phyloP scores from a whole-genome alignment of 2,888 invertebrate genomes.

The Octodonta nipae region DNA sequence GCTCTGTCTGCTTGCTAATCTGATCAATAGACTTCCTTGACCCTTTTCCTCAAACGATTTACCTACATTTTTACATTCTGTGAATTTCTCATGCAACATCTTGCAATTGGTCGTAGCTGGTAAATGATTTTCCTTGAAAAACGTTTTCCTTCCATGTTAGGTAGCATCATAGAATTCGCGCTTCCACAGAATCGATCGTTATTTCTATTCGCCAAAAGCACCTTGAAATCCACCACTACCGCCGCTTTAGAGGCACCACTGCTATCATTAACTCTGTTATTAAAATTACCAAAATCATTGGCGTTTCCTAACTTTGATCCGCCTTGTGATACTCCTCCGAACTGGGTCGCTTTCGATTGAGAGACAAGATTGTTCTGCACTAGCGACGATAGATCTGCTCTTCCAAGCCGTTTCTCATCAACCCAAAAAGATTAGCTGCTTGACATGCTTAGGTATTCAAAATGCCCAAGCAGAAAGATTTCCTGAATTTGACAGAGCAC shows the following conservation, averaged over 20 bases:
- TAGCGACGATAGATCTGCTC: slow-evolving; percentile 12
- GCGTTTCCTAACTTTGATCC: too few relatives aligned
- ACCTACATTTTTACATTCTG: slow-evolving; percentile 87
- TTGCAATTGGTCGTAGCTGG: slow-evolving; percentile 89
- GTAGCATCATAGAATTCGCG: not conserved
- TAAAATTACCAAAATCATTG: too few relatives aligned
- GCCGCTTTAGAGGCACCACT: too few relatives aligned
- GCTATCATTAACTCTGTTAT: too few relatives aligned
- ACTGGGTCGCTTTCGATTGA: slow-evolving; percentile 8
- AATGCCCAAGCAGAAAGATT: slow-evolving; percentile 36
- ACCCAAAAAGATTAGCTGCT: slow-evolving; percentile 15
- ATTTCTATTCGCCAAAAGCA: not conserved
- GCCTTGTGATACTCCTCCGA: slow-evolving; percentile 4
- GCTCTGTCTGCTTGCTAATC: slow-evolving; percentile 86
- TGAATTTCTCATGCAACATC: slow-evolving; percentile 80
- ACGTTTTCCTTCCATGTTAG: slow-evolving; percentile 6
- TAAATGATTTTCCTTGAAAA: slow-evolving; percentile 42
- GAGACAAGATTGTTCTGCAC: slow-evolving; percentile 4
- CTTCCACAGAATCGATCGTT: not conserved
- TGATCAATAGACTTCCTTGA: slow-evolving; percentile 72
- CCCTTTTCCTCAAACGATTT: slow-evolving; percentile 86
- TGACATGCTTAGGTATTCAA: slow-evolving; percentile 11
- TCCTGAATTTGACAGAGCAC: slow-evolving; percentile 38
- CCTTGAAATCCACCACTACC: not conserved
- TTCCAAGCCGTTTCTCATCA: slow-evolving; percentile 12